Base-by-base conservation (phyloP, 2,113 vertebrate species). In the Corythornis cristatus region DNA sequence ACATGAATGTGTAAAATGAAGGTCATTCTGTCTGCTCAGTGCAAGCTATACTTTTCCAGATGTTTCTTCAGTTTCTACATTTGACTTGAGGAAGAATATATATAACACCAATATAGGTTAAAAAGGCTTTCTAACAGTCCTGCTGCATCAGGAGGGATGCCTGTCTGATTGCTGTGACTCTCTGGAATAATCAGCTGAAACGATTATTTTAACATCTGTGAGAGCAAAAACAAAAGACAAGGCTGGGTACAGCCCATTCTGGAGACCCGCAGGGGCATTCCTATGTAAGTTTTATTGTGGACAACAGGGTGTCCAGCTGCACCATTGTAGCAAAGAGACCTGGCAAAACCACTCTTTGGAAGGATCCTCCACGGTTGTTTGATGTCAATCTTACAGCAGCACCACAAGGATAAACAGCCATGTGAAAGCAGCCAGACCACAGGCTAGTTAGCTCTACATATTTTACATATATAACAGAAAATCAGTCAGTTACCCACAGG, bases 91-190 rank as follows among this genome's bases (percentile, higher is more conserved):
- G 29, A 76, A 81, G 64, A 86, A 94, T 85, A 90, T 62, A 67
- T 89, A 37, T 83, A 90, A 86, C 70, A 62, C 51, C 51, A 90
- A 43, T 68, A 87, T 56, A 89, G 48, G 64, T 88, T 83, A 78
- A 71, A 68, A 94, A 86, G 84, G 23, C 67, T 88, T 93, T 72
- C 26, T 93, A 54, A 50, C 48, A 50, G 15, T 72, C 20, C 61
- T 95, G 31, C 73, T 68, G 60, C 48, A 45, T 65, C 54, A 72
- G 65, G 40, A 77, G 64, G 46, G 78, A 86, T 62, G 57, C 60
- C 50, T 33, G 4, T 82, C 71, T 83, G 89, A 35, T 43, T 64
- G 37, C 57, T 53, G 48, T 40, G 60, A 4, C 31, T 90, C 6
- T 77, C 37, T 37, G 57, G 35, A 77, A 46, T 22, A 51, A 81